Evolutionary conservation across 2,113 vertebrate species (phyloP).

Genomic region (Urocitellus parryii): DNA sequence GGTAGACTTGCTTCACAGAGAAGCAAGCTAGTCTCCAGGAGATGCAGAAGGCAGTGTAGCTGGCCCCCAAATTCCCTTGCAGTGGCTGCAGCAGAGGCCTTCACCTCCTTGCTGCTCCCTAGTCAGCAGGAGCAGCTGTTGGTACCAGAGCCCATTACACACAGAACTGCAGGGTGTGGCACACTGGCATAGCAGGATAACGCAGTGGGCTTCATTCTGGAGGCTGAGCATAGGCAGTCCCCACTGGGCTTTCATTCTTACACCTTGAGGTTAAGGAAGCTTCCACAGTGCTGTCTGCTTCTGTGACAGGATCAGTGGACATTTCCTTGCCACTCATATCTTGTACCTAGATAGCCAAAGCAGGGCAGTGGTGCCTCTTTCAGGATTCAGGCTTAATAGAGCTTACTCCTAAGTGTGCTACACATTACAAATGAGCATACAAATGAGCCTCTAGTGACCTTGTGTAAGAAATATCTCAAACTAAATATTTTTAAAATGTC

Average conservation of each 20-base stretch:
- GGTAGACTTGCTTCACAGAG: background rate
- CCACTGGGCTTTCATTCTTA: background rate
- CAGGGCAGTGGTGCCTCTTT: background rate
- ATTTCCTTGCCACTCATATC: background rate
- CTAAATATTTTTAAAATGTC: slow-evolving; percentile 46
- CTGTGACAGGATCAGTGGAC: background rate
- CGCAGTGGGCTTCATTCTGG: background rate
- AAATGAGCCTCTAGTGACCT: background rate
- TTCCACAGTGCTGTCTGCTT: background rate
- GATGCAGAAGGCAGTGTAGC: background rate
- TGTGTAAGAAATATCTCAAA: slow-evolving; percentile 55
- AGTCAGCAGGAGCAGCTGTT: background rate
- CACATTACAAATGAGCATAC: slow-evolving; percentile 33
- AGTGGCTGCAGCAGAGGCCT: background rate
- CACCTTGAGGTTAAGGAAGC: background rate
- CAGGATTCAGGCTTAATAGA: background rate
- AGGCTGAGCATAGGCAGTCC: background rate
- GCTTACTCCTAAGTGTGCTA: slow-evolving; percentile 22
- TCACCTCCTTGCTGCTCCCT: background rate
- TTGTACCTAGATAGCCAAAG: background rate
- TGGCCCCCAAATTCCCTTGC: background rate
- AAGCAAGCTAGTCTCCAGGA: background rate
- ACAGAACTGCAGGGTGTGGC: background rate
- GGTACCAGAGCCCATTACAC: background rate
- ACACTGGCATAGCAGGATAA: background rate